Base-by-base conservation (phyloP, 1,140 invertebrate genomes). In the Bombus picipes region DNA sequence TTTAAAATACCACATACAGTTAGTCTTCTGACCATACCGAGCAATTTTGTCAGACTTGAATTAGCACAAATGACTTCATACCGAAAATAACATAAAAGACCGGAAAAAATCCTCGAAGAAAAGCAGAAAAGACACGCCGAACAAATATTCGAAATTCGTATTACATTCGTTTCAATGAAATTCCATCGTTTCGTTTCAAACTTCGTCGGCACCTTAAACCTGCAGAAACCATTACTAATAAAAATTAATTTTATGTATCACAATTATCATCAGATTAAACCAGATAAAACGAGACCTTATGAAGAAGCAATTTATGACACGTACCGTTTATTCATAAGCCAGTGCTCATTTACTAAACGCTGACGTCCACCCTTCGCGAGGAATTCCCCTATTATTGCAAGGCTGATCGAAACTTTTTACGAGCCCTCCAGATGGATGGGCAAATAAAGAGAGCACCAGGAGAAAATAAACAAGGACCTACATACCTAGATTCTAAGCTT, bases 401-500 rank as follows among this genome's bases (percentile, higher is more conserved):
- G 47, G 65, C 39, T 34, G 65, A 70, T 78, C 53, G 80, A 57
- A 39, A 81, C 66, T 84, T 62, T 79, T 66, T 65, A 28, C 57
- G 13, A 65, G n/a, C 68, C 77, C 68, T 80, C 41, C 43, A 57
- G 18, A 32, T 65, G 76, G 65, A 43, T 70, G 47, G 22, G 73
- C 83, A 65, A 85, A 72, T 72, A 85, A 85, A 59, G 57, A 57
- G 53, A 81, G 25, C 75, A 77, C 10, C 43, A 62, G 28, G 59
- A 79, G 39, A 88, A 78, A 82, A 88, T 77, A 53, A 73, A 77
- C 66, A 59, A 71, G 81, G 80, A 70, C 81, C 78, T 87, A 87
- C 39, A 90, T 88, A 85, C 83, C 78, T 72, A 86, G 53, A 86
- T 89, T 84, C 81, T 53, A 76, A 86, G 74, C 47, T 66, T 9